phyloP scores from a whole-genome alignment of 2,113 vertebrate species.

The Tonatia bakeri region DNA sequence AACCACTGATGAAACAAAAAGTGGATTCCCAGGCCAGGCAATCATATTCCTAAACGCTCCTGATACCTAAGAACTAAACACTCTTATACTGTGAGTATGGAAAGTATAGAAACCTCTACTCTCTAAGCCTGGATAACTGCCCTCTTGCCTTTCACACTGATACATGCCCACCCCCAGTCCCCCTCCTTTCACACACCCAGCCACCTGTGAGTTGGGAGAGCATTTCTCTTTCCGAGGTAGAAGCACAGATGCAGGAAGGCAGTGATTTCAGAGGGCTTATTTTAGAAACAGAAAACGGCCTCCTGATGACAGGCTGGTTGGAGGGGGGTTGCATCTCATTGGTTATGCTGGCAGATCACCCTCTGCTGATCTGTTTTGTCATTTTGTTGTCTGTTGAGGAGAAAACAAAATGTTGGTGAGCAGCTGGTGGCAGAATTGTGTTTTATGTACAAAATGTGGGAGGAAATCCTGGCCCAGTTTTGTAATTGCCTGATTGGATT shows the following conservation, averaged over 20 bases:
- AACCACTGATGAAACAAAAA: background rate
- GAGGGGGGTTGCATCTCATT: background rate
- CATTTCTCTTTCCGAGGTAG: background rate
- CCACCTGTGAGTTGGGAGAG: background rate
- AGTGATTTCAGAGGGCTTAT: constrained; percentile 17
- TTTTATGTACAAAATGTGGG: constrained; percentile 50
- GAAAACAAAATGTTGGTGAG: constrained; percentile 57
- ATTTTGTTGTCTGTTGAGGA: constrained; percentile 58
- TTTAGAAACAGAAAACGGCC: constrained; percentile 34
- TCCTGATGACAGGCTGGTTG: constrained; percentile 35
- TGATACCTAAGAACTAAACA: too few species aligned
- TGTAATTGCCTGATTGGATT: constrained; percentile 34
- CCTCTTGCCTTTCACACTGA: background rate
- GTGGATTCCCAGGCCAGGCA: background rate
- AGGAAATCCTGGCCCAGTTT: constrained; percentile 27
- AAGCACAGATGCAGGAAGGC: constrained; percentile 9
- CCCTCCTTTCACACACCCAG: too few species aligned
- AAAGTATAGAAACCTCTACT: background rate
- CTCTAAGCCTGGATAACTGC: background rate
- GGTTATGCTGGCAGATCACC: constrained; percentile 46
- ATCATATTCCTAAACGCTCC: background rate
- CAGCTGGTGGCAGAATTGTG: constrained; percentile 67
- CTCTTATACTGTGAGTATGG: fast-evolving
- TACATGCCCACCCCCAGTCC: fast-evolving
- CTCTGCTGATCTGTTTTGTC: constrained; percentile 55